Conservation (phyloP, 2,113 vertebrate genomes). For the Stomatorhinus ivindoensis region DNA sequence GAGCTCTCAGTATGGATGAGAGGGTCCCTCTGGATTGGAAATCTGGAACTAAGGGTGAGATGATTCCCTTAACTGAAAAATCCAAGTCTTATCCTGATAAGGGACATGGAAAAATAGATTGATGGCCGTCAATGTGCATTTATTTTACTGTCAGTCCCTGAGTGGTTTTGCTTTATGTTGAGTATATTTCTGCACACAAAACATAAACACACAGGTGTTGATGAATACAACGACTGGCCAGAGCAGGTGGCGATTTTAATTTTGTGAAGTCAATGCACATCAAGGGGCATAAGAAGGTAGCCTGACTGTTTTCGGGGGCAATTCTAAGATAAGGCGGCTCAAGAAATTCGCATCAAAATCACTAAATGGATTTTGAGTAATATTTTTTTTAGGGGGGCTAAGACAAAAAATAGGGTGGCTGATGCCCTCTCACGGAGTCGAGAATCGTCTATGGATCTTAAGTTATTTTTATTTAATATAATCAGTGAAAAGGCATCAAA, state of each 20-base stretch:
- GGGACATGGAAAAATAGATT: background rate
- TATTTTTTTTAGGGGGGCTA: too few species aligned
- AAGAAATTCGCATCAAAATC: background rate
- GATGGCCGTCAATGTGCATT: background rate
- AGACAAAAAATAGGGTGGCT: too few species aligned
- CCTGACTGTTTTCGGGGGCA: background rate
- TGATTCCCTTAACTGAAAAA: background rate
- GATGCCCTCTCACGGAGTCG: too few species aligned
- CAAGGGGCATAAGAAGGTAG: background rate
- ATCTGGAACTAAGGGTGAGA: background rate
- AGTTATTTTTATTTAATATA: too few species aligned
- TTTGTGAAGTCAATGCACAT: background rate
- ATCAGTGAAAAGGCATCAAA: too few species aligned
- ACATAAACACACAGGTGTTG: background rate
- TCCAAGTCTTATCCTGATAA: background rate
- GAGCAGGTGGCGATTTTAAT: background rate
- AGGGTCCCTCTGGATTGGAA: background rate
- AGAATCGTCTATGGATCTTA: too few species aligned
- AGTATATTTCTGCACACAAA: background rate
- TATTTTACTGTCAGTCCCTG: background rate
- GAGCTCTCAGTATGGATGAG: background rate
- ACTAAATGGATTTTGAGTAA: background rate
- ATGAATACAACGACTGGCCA: background rate
- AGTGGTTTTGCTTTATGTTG: background rate
- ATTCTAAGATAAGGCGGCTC: background rate